phyloP scores from a whole-genome alignment of 2,888 invertebrate genomes.

The Euzophera pinguis region DNA sequence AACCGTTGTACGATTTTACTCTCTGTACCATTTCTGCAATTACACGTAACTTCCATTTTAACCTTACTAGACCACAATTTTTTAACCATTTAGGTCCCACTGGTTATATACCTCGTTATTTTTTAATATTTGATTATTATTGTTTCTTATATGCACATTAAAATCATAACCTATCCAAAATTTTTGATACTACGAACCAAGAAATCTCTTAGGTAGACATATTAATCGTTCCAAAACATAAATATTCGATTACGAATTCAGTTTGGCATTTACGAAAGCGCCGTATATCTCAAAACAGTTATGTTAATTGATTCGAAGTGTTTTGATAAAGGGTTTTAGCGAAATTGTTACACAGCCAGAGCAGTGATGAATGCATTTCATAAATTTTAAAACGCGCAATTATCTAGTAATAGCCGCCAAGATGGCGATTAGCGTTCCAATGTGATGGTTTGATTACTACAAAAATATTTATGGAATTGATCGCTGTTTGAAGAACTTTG shows the following conservation, averaged over 20 bases:
- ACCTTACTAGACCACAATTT: too few relatives aligned
- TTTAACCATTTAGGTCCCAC: too few relatives aligned
- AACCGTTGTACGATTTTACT: slow-evolving; percentile 2
- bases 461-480: slow-evolving; percentile 65
- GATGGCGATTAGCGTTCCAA: slow-evolving; percentile 49
- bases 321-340: slow-evolving; percentile 25
- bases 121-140: too few relatives aligned
- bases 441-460: slow-evolving; percentile 66
- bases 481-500: slow-evolving; percentile 35
- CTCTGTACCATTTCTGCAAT: too few relatives aligned
- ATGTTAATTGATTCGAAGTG: slow-evolving; percentile 6
- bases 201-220: too few relatives aligned
- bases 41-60: too few relatives aligned
- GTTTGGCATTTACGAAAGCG: slow-evolving; percentile 5
- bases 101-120: too few relatives aligned
- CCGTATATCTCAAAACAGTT: slow-evolving; percentile 2
- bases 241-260: neutral
- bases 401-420: slow-evolving; percentile 50
- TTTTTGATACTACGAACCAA: too few relatives aligned
- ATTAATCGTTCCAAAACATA: neutral
- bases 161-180: too few relatives aligned
- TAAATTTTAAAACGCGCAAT: slow-evolving; percentile 54
- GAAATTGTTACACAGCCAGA: slow-evolving; percentile 26
- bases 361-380: slow-evolving; percentile 54
- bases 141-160: too few relatives aligned